Base-by-base conservation (phyloP, 2,113 vertebrate genomes). In the Penelope pileata region DNA sequence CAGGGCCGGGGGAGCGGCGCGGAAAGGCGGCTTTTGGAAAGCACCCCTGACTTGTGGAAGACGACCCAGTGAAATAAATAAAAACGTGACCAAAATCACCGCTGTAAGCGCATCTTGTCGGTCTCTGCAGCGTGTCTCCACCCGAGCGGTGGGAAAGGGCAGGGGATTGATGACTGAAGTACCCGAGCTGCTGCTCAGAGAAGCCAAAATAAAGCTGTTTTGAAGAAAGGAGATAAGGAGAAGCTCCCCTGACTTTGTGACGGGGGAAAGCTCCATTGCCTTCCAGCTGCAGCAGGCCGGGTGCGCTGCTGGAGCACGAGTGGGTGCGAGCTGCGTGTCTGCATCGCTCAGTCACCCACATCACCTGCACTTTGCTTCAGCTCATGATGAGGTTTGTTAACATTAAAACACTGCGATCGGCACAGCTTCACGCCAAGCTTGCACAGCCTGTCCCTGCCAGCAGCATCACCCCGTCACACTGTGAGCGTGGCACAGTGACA, bases 91-190 rank as follows among this genome's bases (percentile, higher is more conserved):
- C 23, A 21, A 36, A 19, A 21, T 3, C 23, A 3, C 3, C 2
- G 3, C 26, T 78, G 23, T 26, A 66, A 88, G 34, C 3, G 2
- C 2, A 3, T 16, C 3, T 14, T 32, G 15, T 1, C 2, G 18
- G 2, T 27, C 34, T 16, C 4, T 36, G 4, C 3, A 8, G 36
- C 0, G 0, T 3, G 1, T 34, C 47, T 15, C 13, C 6, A 10
- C 1, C 42, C 22, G 16, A 11, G 48, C 32, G 11, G n/a, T n/a
- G n/a, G n/a, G n/a, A n/a, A n/a, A n/a, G n/a, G n/a, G n/a, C n/a
- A n/a, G n/a, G n/a, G n/a, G n/a, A n/a, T n/a, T n/a, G n/a, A n/a
- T n/a, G n/a, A n/a, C n/a, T n/a, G n/a, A n/a, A n/a, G n/a, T n/a
- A n/a, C n/a, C n/a, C n/a, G n/a, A n/a, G n/a, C 30, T n/a, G 32